Evolutionary conservation across 1,140 invertebrate species (phyloP), one percentile per base, ranked within the genome.

Genomic region (Drosophila leontia): DNA sequence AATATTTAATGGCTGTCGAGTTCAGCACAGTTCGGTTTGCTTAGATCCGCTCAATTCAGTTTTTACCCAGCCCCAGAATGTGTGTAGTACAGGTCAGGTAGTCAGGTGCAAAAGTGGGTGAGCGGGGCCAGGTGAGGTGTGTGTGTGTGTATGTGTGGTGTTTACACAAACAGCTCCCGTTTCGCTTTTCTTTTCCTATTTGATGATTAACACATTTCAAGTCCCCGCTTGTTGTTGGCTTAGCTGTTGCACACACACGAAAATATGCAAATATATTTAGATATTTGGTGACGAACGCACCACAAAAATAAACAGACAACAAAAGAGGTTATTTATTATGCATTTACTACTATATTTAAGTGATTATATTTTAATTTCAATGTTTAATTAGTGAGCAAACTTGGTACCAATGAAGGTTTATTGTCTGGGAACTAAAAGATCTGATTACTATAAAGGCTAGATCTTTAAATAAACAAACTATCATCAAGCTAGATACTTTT

Each of bases 181-280:
- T 69, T 69, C 44, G 67, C 45, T 72, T 59, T 72, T 60, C 57
- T 47, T 58, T 70, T 51, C 47, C 50, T 61, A 65, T 61, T 80
- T 69, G 72, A 78, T 84, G 85, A 87, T 87, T 87, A 90, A 90
- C 85, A 90, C 84, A 90, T 84, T 71, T 67, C 53, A 58, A 76
- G 62, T 80, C 45, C 47, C 39, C 44, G 13, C 13, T 63, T 71
- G 42, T 41, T 47, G 42, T 58, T 63, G 37, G n/a, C 58, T 42
- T 35, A 47, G 55, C 35, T 44, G 37, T 32, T 17, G 39, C 26
- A 61, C 29, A 47, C 9, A 45, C 42, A 17, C 17, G 41, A 41
- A 42, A 19, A 42, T 61, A 64, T 55, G 53, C 53, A 55, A 55
- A 55, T 55, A 55, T 55, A 37, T 55, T 55, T 55, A 37, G 34